A percentile compares a stretch with the other conserved stretches of the same genome.
Conservation (phyloP, 1,140 invertebrate species). For the Coenobita brevimanus region DNA sequence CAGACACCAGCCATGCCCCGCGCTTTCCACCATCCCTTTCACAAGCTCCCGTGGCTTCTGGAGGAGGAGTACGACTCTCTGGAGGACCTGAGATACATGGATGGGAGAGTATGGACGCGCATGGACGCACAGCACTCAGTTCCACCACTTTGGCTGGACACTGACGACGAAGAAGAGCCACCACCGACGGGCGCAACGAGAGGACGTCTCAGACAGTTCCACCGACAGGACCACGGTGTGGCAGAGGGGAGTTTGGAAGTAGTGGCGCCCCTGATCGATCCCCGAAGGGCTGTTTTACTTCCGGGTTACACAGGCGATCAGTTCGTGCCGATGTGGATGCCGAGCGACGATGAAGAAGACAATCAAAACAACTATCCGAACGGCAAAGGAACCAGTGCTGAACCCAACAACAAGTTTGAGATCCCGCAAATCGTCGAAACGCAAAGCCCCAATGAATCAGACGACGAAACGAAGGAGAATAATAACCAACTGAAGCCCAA, state of each 20-base stretch:
- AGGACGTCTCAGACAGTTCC: neutral
- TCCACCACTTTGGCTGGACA: constrained; percentile 31
- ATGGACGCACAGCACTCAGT: neutral
- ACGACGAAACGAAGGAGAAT: neutral
- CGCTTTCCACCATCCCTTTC: constrained; percentile 51
- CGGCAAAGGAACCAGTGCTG: constrained; percentile 9
- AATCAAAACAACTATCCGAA: constrained; percentile 31
- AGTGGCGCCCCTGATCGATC: constrained; percentile 41
- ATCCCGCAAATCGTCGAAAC: constrained; percentile 5
- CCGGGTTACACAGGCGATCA: constrained; percentile 35
- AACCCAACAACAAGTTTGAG: neutral
- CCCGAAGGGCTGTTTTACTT: constrained; percentile 41
- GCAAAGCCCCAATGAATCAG: neutral
- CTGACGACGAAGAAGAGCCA: constrained; percentile 5
- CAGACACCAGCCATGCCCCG: too few relatives aligned
- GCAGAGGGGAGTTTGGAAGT: neutral
- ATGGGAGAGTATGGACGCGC: constrained; percentile 13
- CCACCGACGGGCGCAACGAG: neutral
- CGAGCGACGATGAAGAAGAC: constrained; percentile 20
- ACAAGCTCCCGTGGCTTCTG: constrained; percentile 50
- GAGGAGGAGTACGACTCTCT: constrained; percentile 42
- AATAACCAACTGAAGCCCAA: neutral
- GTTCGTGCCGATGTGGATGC: constrained; percentile 36
- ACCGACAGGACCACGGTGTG: neutral
- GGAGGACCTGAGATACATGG: constrained; percentile 46